Percentiles rank a stretch among this genome's conserved stretches.
phyloP scores from a whole-genome alignment of 2,888 invertebrate genomes.

The Drosophila suboccidentalis region DNA sequence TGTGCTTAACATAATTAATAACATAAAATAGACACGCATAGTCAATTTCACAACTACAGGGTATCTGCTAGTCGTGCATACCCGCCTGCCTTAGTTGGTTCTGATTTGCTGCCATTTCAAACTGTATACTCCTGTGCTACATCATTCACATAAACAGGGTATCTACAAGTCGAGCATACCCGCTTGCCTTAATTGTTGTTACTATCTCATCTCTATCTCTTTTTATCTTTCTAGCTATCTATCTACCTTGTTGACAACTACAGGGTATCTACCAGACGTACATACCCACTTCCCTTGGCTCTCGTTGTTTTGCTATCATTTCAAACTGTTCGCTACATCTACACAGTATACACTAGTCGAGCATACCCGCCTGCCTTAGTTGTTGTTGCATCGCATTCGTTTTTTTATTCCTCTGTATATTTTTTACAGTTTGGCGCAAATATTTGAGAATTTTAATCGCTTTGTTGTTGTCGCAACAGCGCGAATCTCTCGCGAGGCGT shows the following conservation, averaged over 20 bases:
- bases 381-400: not conserved
- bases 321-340: too few relatives aligned
- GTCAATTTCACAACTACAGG: too few relatives aligned
- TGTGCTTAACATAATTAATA: too few relatives aligned
- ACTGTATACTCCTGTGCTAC: too few relatives aligned
- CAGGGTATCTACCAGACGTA: not conserved
- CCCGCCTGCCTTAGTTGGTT: too few relatives aligned
- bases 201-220: too few relatives aligned
- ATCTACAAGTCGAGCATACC: not conserved
- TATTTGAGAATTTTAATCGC: constrained; percentile 81
- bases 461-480: constrained; percentile 65
- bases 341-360: not conserved
- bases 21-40: too few relatives aligned
- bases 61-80: too few relatives aligned
- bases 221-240: too few relatives aligned
- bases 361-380: not conserved
- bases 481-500: constrained; percentile 8
- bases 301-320: not conserved
- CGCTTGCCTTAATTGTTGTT: too few relatives aligned
- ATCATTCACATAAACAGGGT: not conserved
- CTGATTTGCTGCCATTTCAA: too few relatives aligned
- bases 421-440: constrained; percentile 66
- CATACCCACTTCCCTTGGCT: not conserved
- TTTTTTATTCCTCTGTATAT: constrained; percentile 20
- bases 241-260: not conserved